phyloP scores from a whole-genome alignment of 2,113 vertebrate genomes.

The Colinus virginianus region DNA sequence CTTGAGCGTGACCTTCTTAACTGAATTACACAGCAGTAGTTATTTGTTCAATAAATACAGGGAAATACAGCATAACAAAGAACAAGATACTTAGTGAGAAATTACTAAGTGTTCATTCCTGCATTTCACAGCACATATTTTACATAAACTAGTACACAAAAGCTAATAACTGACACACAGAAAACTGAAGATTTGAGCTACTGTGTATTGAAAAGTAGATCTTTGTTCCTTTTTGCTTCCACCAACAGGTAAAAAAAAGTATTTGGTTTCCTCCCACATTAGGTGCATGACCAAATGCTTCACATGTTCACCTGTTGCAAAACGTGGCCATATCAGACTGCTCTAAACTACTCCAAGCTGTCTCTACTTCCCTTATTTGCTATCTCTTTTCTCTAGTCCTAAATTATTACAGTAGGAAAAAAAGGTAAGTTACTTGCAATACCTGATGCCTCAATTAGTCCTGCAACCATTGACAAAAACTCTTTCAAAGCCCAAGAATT shows the following conservation, averaged over 20 bases:
- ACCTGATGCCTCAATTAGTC: background rate
- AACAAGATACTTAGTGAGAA: background rate
- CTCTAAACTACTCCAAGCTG: background rate
- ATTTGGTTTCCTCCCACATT: background rate
- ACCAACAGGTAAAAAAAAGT: background rate
- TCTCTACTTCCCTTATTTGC: background rate
- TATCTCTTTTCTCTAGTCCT: accelerated
- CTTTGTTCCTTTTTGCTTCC: background rate
- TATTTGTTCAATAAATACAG: background rate
- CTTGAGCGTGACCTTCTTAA: background rate
- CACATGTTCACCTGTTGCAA: background rate
- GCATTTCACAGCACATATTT: accelerated
- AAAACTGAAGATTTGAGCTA: background rate
- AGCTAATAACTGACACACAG: background rate
- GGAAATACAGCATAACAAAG: background rate
- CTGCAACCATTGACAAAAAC: background rate
- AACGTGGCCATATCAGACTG: background rate
- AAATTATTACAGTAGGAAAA: background rate
- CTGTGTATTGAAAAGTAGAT: background rate
- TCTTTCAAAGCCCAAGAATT: background rate
- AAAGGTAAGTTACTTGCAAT: background rate
- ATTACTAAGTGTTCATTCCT: background rate
- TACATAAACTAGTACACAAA: background rate
- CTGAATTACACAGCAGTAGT: background rate
- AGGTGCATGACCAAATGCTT: background rate